phyloP scores from a whole-genome alignment of 2,113 vertebrate genomes.

The Cygnus buccinator region DNA sequence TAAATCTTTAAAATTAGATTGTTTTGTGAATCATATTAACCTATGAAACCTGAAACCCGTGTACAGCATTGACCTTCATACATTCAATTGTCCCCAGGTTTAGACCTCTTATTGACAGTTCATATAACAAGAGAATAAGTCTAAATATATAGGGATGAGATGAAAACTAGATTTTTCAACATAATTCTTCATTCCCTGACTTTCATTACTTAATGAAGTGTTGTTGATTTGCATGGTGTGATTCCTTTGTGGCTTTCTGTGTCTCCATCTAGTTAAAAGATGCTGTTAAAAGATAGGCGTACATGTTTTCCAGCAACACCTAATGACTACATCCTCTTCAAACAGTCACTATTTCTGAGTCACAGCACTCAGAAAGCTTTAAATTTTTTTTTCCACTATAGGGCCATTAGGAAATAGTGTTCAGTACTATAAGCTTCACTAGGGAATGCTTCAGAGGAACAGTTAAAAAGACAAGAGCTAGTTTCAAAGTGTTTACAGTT shows the following conservation, averaged over 20 bases:
- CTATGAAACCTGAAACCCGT: neutral
- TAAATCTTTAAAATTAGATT: neutral
- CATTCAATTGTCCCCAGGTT: neutral
- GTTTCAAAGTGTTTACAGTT: neutral
- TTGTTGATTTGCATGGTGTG: neutral
- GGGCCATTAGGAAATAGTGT: neutral
- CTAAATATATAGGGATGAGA: neutral
- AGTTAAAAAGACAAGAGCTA: neutral
- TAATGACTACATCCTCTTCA: neutral
- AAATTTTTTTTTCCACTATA: neutral
- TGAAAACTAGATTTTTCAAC: neutral
- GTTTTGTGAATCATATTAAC: neutral
- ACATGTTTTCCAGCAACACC: neutral
- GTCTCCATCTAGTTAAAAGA: neutral
- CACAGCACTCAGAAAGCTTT: neutral
- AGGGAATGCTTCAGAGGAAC: neutral
- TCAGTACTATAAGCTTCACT: neutral
- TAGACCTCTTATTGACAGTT: neutral
- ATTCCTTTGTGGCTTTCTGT: neutral
- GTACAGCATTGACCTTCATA: neutral
- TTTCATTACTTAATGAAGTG: neutral
- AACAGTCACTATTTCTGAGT: neutral
- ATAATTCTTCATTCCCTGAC: neutral
- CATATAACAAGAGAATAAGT: neutral
- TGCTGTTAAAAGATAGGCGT: neutral